Evolutionary conservation across 2,113 vertebrate genomes (phyloP).

Genomic region (Pyrgilauda ruficollis): DNA sequence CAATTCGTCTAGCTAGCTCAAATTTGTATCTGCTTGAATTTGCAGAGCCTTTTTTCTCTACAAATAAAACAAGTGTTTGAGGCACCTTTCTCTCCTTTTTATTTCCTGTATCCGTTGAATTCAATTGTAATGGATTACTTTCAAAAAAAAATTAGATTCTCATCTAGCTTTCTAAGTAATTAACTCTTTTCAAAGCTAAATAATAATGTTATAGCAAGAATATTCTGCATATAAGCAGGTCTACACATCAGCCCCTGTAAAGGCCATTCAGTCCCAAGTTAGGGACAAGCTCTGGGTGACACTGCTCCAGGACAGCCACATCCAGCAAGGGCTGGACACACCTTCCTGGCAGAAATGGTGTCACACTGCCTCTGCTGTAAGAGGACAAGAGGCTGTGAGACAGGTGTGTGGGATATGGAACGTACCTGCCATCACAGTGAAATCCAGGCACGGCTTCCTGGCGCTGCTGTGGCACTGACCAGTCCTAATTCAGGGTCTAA

Average conservation of each 20-base stretch:
- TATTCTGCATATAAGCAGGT: background rate
- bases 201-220: background rate
- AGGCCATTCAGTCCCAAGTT: background rate
- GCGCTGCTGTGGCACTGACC: accelerated
- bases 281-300: background rate
- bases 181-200: background rate
- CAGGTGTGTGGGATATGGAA: background rate
- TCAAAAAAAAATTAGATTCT: background rate
- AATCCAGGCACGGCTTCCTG: background rate
- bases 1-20: background rate
- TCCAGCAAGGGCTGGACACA: background rate
- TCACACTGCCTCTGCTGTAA: background rate
- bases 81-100: background rate
- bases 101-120: background rate
- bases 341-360: background rate
- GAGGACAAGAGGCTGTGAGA: background rate
- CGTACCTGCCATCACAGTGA: background rate
- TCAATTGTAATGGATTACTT: background rate
- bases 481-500: background rate
- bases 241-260: background rate
- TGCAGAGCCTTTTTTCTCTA: background rate
- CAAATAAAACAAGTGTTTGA: background rate
- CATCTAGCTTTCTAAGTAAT: background rate
- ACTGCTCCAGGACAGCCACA: background rate
- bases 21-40: background rate